Conservation (phyloP, 2,113 vertebrate genomes). For the Phylloscopus whistleri region DNA sequence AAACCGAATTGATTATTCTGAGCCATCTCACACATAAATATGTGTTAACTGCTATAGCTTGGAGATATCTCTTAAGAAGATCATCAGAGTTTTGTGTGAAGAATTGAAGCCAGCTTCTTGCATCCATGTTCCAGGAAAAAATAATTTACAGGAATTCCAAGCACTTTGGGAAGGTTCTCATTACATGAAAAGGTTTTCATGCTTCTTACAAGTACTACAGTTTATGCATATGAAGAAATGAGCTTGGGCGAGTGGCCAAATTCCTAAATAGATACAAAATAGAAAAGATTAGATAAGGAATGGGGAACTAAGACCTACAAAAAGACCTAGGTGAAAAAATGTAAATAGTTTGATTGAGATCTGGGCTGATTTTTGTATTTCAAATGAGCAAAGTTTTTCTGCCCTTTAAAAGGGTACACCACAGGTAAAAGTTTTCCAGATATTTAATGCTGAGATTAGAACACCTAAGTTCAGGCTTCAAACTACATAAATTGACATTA, state of each 20-base stretch:
- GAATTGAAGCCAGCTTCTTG: background rate
- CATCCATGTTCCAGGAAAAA: background rate
- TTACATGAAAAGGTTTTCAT: background rate
- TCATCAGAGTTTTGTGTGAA: background rate
- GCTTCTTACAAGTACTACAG: background rate
- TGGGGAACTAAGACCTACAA: background rate
- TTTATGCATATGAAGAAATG: background rate
- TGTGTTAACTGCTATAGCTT: conserved; percentile 29
- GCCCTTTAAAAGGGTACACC: background rate
- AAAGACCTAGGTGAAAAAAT: background rate
- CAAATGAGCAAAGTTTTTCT: background rate
- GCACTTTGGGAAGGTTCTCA: background rate
- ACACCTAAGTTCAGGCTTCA: background rate
- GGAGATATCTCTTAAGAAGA: conserved; percentile 30
- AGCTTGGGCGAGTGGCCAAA: background rate
- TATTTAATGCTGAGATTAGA: background rate
- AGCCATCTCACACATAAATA: conserved; percentile 35
- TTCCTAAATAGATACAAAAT: background rate
- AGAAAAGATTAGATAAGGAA: background rate
- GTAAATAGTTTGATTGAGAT: background rate
- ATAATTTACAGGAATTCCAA: background rate
- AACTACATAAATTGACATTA: background rate
- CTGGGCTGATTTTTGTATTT: background rate
- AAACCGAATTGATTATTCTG: conserved; percentile 62
- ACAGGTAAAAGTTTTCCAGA: background rate